Evolutionary conservation across 2,113 vertebrate genomes (phyloP).

Genomic region (Halcyon malimbica): DNA sequence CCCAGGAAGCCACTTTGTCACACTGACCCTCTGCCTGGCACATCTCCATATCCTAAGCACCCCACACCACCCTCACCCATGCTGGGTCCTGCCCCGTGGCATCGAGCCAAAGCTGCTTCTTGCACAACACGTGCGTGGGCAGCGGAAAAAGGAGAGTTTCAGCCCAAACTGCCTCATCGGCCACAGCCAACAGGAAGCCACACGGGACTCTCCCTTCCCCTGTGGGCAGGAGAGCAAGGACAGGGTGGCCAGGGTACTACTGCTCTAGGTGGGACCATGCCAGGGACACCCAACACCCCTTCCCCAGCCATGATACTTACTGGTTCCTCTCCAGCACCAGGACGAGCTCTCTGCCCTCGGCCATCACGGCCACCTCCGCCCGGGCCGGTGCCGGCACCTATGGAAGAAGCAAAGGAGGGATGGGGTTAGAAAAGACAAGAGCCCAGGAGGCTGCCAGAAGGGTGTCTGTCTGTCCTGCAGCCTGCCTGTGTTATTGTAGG

Average conservation of each 20-base stretch:
- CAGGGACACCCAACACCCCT: not conserved
- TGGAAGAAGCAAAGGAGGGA: not conserved
- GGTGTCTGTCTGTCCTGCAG: not conserved
- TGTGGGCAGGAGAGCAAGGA: not conserved
- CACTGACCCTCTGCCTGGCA: not conserved
- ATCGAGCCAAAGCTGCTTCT: not conserved
- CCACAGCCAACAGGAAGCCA: not conserved
- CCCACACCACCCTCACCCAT: not conserved
- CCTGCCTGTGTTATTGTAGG: not conserved
- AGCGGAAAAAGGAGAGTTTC: not conserved
- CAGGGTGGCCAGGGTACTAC: not conserved
- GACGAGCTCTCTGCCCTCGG: slow-evolving; percentile 35
- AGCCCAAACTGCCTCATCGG: not conserved
- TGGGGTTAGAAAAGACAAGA: not conserved
- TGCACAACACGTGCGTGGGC: not conserved
- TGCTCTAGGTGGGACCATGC: no score
- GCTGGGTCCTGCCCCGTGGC: not conserved
- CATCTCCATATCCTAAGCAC: not conserved
- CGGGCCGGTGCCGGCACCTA: not conserved
- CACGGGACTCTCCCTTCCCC: fast-evolving
- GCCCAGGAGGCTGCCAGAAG: not conserved
- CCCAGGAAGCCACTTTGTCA: not conserved
- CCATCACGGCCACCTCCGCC: slow-evolving; percentile 9
- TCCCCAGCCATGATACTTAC: not conserved
- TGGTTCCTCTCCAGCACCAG: slow-evolving; percentile 59